Evolutionary conservation across 2,888 invertebrate species (phyloP), one percentile per base, ranked within the genome.

Genomic region (Eilema griseolum): DNA sequence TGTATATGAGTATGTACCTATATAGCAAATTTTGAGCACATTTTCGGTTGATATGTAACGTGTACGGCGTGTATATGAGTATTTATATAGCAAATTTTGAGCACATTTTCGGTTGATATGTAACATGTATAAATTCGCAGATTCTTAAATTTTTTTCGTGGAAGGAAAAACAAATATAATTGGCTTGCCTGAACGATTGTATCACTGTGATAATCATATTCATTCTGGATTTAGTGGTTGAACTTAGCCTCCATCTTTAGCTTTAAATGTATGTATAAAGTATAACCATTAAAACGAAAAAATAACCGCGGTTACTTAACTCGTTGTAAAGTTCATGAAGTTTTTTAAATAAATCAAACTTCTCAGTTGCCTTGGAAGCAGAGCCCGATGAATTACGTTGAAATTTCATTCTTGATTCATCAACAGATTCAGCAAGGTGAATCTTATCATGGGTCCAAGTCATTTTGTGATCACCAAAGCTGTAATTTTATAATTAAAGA

Each of bases 371-470:
- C 73, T 94, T 94, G 69, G 91, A 86, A 67, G 90, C 87, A 72
- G 92, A 90, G 73, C 90, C 88, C 73, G 89, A 86, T 63, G 93
- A 92, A 85, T 91, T 94, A 75, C 93, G 89, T 83, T 94, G 94
- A 82, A 93, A 94, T 81, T 94, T 94, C 91, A 93, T 93, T 83
- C 94, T 93, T 68, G 94, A 92, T 78, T 95, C 95, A 85, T 95
- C 95, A 77, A 94, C 93, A 86, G 95, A 90, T 87, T 95, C 95
- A 80, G 95, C 90, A 83, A 95, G 88, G 83, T 94, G 94, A 87
- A 94, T 93, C 87, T 95, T 95, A 90, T 95, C 94, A 87, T 94
- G 92, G 85, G 92, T 95, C 95, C 95, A 95, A 93, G 95, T 95
- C 95, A 95, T 95, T 91, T 95, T 95, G 91, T 94, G 94, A 85